Base-by-base conservation (phyloP, 2,113 vertebrate genomes). In the Tyrannus savana region DNA sequence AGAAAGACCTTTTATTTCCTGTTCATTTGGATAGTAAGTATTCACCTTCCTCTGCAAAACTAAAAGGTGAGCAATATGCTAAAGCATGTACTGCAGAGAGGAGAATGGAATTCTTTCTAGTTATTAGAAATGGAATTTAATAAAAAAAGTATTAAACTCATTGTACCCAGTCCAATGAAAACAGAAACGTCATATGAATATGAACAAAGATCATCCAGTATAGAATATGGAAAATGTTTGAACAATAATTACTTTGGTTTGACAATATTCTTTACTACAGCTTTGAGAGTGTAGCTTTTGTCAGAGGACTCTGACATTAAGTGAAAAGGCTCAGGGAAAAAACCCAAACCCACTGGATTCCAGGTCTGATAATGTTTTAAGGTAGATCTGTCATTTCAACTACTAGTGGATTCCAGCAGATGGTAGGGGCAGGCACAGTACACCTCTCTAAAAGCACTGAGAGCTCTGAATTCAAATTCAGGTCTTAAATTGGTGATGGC, bases 41-140 rank as follows among this genome's bases (percentile, higher is more conserved):
- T 93, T 94, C 88, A 82, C 19, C 41, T 92, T 96, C 52, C 84
- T 89, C 79, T 74, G 69, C 52, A 90, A 90, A 87, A 75, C 85
- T 84, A n/a, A 77, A 44, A 67, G 42, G 72, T 95, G 87, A 96
- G 60, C 62, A 91, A 59, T 80, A 84, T 60, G 56, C 73, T 67
- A 58, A 94, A 93, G 72, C n/a, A 41, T 69, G 64, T 49, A 68
- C 66, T 90, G 59, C 47, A 83, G 42, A 93, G 41, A 90, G 55
- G 72, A 90, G 42, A 93, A 74, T 25, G 27, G 59, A 91, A 95
- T 90, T 96, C 53, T 95, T 97, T 96, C 59, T 80, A 96, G 80
- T 93, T 95, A 76, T 89, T 95, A 59, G 59, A 97, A 97, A 95
- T 9, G 17, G 75, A 97, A 95, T 97, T 96, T 96, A 97, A 98